These are phyloP conservation scores for Geotrypetes seraphini DNA, from an alignment of 2,797 vertebrate species.

Conservation along the genomic window DNA sequence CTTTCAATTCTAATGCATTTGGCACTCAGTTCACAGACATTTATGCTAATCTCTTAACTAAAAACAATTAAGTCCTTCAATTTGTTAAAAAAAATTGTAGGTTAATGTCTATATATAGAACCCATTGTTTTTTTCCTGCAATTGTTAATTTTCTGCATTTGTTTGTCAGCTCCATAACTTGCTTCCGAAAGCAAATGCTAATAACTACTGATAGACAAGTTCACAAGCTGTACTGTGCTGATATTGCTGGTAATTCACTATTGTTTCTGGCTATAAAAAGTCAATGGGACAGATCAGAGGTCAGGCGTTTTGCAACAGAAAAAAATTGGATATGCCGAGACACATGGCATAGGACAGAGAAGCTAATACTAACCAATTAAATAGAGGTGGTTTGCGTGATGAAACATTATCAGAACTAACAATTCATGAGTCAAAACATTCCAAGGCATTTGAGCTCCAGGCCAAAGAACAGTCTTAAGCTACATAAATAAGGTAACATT, in stretches of 20 bases:
- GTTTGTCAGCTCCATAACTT: conserved; percentile 29
- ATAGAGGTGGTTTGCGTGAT: conserved; percentile 80
- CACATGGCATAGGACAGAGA: conserved; percentile 69
- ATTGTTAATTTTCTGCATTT: conserved; percentile 33
- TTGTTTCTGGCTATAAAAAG: conserved; percentile 63
- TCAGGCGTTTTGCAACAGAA: conserved; percentile 58
- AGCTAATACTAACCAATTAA: conserved; percentile 80
- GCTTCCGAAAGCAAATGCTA: conserved; percentile 26
- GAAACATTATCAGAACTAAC: conserved; percentile 95
- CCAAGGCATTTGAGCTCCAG: conserved; percentile 81
- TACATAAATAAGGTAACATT: conserved; percentile 76
- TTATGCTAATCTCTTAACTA: conserved; percentile 20
- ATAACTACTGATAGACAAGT: conserved; percentile 27
- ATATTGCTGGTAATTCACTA: conserved; percentile 11
- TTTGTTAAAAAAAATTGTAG: conserved; percentile 21
- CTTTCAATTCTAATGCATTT: too few species aligned
- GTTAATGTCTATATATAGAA: conserved; percentile 32
- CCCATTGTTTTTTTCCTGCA: conserved; percentile 28
- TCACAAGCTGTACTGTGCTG: not conserved
- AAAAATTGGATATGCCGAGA: conserved; percentile 76
- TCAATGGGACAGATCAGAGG: conserved; percentile 56
- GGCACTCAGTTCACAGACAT: conserved; percentile 16
- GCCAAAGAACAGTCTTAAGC: conserved; percentile 79
- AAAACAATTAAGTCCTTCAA: conserved; percentile 21
- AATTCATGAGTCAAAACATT: conserved; percentile 98